Percentiles rank a stretch among this genome's conserved stretches.
phyloP scores from a whole-genome alignment of 2,888 invertebrate species.

The Orthosia cruda region DNA sequence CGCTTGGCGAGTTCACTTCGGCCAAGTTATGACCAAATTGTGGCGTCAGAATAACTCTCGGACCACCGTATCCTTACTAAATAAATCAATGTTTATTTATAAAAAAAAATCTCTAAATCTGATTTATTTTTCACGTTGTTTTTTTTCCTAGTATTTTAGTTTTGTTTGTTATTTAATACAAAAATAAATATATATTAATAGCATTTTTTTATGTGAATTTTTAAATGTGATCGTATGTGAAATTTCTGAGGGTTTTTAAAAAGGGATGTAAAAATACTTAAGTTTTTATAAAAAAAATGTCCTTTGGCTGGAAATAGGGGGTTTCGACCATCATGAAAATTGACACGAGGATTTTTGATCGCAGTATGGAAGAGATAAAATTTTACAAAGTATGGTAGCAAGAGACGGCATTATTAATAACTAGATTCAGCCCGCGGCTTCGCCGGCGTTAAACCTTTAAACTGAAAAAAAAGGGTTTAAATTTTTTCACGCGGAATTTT shows the following conservation, averaged over 20 bases:
- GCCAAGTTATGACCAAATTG: too few species aligned
- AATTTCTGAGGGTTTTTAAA: slow-evolving; percentile 21
- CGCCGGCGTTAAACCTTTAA: too few species aligned
- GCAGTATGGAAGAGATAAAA: not conserved
- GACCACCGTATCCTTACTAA: too few species aligned
- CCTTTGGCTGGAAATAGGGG: slow-evolving; percentile 12
- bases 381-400: not conserved
- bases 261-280: not conserved
- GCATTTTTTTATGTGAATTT: slow-evolving; percentile 54
- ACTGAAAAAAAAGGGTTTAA: too few species aligned
- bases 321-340: not conserved
- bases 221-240: slow-evolving; percentile 26
- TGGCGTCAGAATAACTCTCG: too few species aligned
- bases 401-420: not conserved
- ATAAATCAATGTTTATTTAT: slow-evolving; percentile 1
- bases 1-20: too few species aligned
- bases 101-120: slow-evolving; percentile 55
- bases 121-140: slow-evolving; percentile 64
- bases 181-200: slow-evolving; percentile 54
- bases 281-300: not conserved
- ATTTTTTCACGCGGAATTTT: too few species aligned
- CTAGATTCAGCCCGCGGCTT: too few species aligned
- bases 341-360: not conserved
- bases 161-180: slow-evolving; percentile 63
- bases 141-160: slow-evolving; percentile 66